Base-by-base conservation (phyloP, 2,888 invertebrate species). In the Rhaphigaster nebulosa region DNA sequence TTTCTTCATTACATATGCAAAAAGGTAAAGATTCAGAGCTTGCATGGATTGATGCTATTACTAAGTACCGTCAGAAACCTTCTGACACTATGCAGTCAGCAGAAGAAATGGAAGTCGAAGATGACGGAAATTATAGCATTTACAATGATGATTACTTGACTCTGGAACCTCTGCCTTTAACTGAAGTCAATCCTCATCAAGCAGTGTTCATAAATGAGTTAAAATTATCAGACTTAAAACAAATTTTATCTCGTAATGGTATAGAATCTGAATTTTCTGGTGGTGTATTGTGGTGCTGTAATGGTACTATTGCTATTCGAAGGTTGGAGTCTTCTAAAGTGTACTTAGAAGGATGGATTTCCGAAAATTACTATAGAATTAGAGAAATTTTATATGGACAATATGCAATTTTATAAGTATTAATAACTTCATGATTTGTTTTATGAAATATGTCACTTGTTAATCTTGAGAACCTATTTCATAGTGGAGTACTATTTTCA, bases 301-400 rank as follows among this genome's bases (percentile, higher is more conserved):
- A 98, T 94, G 97, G 97, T 70, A 96, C 97, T 0, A 95, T 99
- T 90, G 98, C 99, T 12, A 96, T 99, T 87, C 95, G 98, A 93
- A 96, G 97, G 94, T 97, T 97, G 94, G 99, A 99, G 93, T 96
- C 97, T 90, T 99, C 99, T 0, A 96, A 97, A 93, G 97, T 99
- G 70, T 97, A 98, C 60, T 94, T 99, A 91, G 99, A 99, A 94
- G 99, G 99, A 0, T 97, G 97, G 91, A 94, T 99, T 0, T 98
- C 98, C 15, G 98, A 98, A 93, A 99, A 99, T 92, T 99, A 98
- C 94, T 99, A 97, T 94, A 97, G 96, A 95, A 97, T 99, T 87
- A 95, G 99, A 91, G 97, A 98, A 93, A 94, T 99, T 65, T 94
- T 99, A 54, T 99, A 99, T 93, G 97, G 98, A 92, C 99, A 99